A percentile compares a stretch with the other conserved stretches of the same genome.
These are phyloP conservation scores for Oasisia sp. DNA, from an alignment of 2,888 invertebrate genomes.

Conservation along the genomic window DNA sequence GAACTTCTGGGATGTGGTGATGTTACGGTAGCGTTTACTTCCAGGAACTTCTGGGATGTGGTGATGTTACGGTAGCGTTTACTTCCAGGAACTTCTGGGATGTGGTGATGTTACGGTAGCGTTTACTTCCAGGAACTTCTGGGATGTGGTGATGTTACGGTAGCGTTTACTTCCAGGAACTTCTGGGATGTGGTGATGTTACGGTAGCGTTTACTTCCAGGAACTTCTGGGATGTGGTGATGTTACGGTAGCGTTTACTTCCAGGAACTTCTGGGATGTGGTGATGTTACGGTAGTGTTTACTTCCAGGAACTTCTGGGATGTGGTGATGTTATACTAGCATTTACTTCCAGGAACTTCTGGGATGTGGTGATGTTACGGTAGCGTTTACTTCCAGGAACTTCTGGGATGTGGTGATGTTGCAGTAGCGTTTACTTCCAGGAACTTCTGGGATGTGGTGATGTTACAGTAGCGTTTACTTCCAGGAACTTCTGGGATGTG, in stretches of 20 bases:
- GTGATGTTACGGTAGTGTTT: too few species aligned
- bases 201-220: too few species aligned
- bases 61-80: too few species aligned
- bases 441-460: slow-evolving; percentile 72
- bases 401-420: slow-evolving; percentile 72
- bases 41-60: slow-evolving; percentile 73
- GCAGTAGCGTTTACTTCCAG: too few species aligned
- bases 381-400: too few species aligned
- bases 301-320: slow-evolving; percentile 74
- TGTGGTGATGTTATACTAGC: slow-evolving; percentile 68
- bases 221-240: slow-evolving; percentile 72
- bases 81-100: slow-evolving; percentile 74
- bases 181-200: slow-evolving; percentile 72
- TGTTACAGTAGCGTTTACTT: too few species aligned
- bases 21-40: too few species aligned
- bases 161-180: too few species aligned
- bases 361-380: slow-evolving; percentile 71
- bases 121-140: slow-evolving; percentile 72
- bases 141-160: slow-evolving; percentile 71
- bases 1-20: slow-evolving; percentile 72
- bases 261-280: slow-evolving; percentile 73
- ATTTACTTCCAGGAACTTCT: slow-evolving; percentile 72
- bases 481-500: slow-evolving; percentile 73
- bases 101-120: slow-evolving; percentile 68
- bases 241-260: too few species aligned